Conservation (phyloP, 2,888 invertebrate genomes). For the Andrena fulva region DNA sequence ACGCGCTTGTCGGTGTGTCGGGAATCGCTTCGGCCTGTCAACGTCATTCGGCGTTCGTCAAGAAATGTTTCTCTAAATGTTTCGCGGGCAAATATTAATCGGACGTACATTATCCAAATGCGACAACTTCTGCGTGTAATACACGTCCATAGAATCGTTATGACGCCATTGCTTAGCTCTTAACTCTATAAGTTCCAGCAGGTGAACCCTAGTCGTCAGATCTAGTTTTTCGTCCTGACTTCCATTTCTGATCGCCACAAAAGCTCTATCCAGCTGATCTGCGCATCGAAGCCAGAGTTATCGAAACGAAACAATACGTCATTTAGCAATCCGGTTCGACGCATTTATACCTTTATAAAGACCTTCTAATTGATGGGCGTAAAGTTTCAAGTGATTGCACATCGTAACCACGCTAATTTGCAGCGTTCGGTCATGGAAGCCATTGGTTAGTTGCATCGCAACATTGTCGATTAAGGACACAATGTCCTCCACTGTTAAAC, state of each 20-base stretch:
- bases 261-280: constrained; percentile 93
- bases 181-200: constrained; percentile 96
- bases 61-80: not conserved
- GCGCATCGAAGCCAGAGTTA: constrained; percentile 15
- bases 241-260: constrained; percentile 95
- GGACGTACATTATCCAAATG: constrained; percentile 83
- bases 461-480: constrained; percentile 94
- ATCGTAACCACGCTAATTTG: constrained; percentile 91
- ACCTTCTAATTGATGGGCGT: constrained; percentile 91
- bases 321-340: too few species aligned
- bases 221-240: constrained; percentile 95
- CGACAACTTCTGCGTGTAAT: constrained; percentile 88
- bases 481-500: constrained; percentile 88
- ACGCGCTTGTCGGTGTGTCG: constrained; percentile 78
- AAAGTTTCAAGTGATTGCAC: constrained; percentile 92
- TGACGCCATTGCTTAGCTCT: constrained; percentile 96
- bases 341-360: constrained; percentile 88
- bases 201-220: constrained; percentile 93
- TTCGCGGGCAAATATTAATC: not conserved
- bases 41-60: constrained; percentile 26
- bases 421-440: constrained; percentile 89
- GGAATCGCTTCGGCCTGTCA: constrained; percentile 66
- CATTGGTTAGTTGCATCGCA: constrained; percentile 91
- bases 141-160: constrained; percentile 93
- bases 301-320: not conserved